Conservation (phyloP, 1,140 invertebrate genomes). For the Sitophilus oryzae region DNA sequence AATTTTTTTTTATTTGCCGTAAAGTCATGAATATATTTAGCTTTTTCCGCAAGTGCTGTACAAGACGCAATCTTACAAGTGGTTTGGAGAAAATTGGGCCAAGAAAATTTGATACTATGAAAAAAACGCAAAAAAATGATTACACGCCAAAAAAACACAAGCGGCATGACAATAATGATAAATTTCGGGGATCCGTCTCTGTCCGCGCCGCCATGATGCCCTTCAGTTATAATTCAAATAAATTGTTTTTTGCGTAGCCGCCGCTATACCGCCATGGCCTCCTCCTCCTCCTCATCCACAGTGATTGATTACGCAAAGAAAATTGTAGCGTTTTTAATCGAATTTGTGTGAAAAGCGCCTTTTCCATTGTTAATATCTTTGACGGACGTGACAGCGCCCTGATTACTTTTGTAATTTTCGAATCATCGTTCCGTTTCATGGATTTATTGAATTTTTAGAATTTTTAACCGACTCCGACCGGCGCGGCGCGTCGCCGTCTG, state of each 20-base stretch:
- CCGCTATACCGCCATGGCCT: not conserved
- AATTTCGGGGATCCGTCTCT: constrained; percentile 18
- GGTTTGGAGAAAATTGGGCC: not conserved
- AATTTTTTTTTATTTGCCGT: too few relatives aligned
- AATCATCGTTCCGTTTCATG: not conserved
- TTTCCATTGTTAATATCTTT: constrained; percentile 24
- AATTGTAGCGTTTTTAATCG: constrained; percentile 24
- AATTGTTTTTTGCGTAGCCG: constrained; percentile 25
- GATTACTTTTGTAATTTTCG: constrained; percentile 16
- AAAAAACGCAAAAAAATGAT: constrained; percentile 15
- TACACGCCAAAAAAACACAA: constrained; percentile 18
- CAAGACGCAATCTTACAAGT: not conserved
- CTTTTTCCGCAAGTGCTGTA: too few relatives aligned
- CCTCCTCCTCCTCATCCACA: constrained; percentile 6
- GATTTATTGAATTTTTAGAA: constrained; percentile 1
- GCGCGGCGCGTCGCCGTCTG: too few relatives aligned
- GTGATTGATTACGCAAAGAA: constrained; percentile 25
- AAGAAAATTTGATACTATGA: not conserved
- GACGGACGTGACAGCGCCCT: constrained; percentile 16
- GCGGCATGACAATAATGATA: constrained; percentile 19
- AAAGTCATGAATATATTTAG: too few relatives aligned
- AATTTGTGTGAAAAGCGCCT: constrained; percentile 24
- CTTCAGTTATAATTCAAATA: constrained; percentile 26
- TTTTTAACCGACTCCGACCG: not conserved
- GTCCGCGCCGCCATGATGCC: constrained; percentile 20